A percentile compares a stretch with the other conserved stretches of the same genome.
Conservation (phyloP, 2,113 vertebrate species). For the Leptosomus discolor region DNA sequence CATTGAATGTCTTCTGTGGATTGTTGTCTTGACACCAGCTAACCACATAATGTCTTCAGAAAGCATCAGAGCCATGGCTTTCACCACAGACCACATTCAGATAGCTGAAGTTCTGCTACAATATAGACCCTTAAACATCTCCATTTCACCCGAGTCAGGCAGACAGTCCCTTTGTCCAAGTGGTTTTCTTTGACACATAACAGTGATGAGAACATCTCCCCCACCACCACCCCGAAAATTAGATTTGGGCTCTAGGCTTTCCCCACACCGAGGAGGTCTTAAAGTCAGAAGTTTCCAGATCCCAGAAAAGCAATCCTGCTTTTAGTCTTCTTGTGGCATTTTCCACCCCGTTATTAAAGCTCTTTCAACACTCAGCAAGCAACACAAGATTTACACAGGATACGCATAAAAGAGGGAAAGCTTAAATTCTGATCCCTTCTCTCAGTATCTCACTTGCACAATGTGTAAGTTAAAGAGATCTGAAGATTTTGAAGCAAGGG, state of each 20-base stretch:
- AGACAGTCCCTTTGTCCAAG: neutral
- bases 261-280: neutral
- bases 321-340: neutral
- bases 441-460: neutral
- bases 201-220: neutral
- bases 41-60: neutral
- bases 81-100: neutral
- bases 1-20: neutral
- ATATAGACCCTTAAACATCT: neutral
- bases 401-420: neutral
- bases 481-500: neutral
- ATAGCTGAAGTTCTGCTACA: neutral
- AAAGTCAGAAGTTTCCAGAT: neutral
- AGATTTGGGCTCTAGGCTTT: neutral
- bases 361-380: neutral
- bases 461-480: neutral
- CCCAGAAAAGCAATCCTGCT: neutral
- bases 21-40: neutral
- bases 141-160: neutral
- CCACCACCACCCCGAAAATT: no score
- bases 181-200: rapidly evolving
- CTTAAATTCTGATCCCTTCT: neutral
- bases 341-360: neutral
- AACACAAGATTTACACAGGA: neutral
- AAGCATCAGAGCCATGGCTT: neutral